These are phyloP conservation scores for Prunella strophiata DNA, from an alignment of 2,797 vertebrate species.

Conservation along the genomic window DNA sequence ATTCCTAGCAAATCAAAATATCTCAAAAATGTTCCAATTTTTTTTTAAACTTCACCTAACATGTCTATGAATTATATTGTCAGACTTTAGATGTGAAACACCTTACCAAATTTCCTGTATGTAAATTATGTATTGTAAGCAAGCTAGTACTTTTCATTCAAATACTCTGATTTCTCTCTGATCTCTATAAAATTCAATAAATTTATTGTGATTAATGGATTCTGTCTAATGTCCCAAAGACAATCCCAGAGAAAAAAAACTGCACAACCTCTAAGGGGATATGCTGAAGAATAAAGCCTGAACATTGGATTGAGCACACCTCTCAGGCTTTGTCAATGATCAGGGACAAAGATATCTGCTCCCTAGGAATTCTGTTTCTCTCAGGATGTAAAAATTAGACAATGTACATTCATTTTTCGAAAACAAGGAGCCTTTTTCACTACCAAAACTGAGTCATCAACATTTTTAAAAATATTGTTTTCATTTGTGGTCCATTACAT, in stretches of 20 bases:
- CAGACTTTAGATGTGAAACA: neutral
- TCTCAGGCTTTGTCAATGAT: neutral
- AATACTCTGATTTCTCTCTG: neutral
- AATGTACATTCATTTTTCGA: neutral
- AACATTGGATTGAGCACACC: neutral
- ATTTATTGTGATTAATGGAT: neutral
- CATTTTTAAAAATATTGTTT: neutral
- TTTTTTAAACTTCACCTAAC: neutral
- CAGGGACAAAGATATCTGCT: neutral
- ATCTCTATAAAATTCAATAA: no score
- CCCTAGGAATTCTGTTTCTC: neutral
- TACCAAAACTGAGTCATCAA: neutral
- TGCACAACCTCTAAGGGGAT: neutral
- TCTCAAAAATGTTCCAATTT: neutral
- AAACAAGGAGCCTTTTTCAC: neutral
- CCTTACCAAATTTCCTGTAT: neutral
- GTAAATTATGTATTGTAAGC: neutral
- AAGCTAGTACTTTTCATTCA: neutral
- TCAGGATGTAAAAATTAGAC: neutral
- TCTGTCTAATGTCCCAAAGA: neutral
- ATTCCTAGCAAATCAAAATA: neutral
- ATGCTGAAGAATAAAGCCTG: neutral
- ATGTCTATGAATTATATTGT: neutral
- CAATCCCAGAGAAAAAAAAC: neutral
- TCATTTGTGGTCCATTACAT: neutral